These are phyloP conservation scores for Nymphalis polychloros DNA, from an alignment of 2,888 invertebrate species.

Conservation along the genomic window DNA sequence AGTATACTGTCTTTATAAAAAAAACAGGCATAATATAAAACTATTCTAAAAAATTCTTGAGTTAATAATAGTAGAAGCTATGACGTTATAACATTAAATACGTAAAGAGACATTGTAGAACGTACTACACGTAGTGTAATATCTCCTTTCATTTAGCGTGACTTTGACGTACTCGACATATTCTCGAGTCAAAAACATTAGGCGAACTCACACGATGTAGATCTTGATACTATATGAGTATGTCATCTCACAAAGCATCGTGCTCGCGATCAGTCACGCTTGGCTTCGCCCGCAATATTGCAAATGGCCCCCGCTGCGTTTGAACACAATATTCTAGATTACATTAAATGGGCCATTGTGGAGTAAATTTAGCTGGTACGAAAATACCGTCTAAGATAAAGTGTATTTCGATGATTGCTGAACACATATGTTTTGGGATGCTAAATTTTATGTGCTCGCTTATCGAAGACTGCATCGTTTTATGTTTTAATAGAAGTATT, in stretches of 20 bases:
- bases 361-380: constrained; percentile 32
- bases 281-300: constrained; percentile 31
- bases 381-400: constrained; percentile 16
- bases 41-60: too few species aligned
- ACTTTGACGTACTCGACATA: neutral
- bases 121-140: too few species aligned
- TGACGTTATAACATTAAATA: too few species aligned
- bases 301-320: constrained; percentile 31
- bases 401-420: constrained; percentile 14
- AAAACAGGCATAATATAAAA: too few species aligned
- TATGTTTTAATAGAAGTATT: neutral
- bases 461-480: neutral
- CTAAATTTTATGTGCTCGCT: constrained; percentile 10
- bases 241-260: constrained; percentile 11
- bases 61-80: too few species aligned
- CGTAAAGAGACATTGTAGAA: too few species aligned
- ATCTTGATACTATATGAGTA: constrained; percentile 8
- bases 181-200: constrained; percentile 5
- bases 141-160: too few species aligned
- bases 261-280: constrained; percentile 27
- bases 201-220: constrained; percentile 4
- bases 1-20: too few species aligned
- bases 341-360: constrained; percentile 34
- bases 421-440: constrained; percentile 16
- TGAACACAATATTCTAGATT: constrained; percentile 32